phyloP scores from a whole-genome alignment of 2,888 invertebrate genomes.

The Schizaphis graminum region DNA sequence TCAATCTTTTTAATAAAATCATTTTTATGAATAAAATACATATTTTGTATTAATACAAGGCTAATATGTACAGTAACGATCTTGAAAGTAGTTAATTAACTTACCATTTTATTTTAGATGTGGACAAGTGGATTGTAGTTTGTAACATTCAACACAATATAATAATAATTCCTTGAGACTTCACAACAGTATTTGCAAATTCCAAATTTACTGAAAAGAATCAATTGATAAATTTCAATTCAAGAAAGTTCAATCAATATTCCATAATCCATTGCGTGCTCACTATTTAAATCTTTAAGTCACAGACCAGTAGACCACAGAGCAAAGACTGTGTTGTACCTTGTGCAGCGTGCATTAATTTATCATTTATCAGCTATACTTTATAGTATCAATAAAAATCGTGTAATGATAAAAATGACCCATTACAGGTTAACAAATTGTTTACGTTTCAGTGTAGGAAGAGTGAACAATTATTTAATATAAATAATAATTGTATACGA shows the following conservation, averaged over 20 bases:
- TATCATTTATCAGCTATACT: not conserved
- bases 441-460: not conserved
- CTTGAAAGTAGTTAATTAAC: not conserved
- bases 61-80: not conserved
- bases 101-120: not conserved
- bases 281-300: too few species aligned
- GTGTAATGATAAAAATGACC: not conserved
- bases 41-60: not conserved
- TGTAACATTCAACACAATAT: not conserved
- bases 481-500: too few species aligned
- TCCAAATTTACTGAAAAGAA: too few species aligned
- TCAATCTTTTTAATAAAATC: too few species aligned
- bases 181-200: too few species aligned
- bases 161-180: too few species aligned
- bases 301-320: too few species aligned
- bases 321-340: too few species aligned
- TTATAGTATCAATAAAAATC: not conserved
- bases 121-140: not conserved
- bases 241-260: too few species aligned
- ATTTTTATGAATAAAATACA: not conserved
- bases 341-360: too few species aligned
- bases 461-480: not conserved
- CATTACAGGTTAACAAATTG: not conserved
- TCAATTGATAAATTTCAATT: too few species aligned
- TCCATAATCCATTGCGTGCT: not conserved